phyloP scores from a whole-genome alignment of 2,888 invertebrate species.

The Tetragonisca angustula region DNA sequence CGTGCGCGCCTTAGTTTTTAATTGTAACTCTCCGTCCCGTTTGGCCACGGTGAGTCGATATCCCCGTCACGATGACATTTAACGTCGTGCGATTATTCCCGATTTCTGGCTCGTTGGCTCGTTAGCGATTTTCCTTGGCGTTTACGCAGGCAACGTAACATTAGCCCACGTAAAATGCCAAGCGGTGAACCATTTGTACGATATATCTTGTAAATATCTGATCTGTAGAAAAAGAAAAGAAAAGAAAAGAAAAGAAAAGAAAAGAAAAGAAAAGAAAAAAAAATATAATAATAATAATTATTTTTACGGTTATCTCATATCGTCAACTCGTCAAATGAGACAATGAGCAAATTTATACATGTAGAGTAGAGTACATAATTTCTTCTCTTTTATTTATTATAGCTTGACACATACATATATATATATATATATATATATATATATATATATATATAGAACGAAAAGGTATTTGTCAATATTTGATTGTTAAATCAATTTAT shows the following conservation, averaged over 20 bases:
- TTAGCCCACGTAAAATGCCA: conserved; percentile 17
- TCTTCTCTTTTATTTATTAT: neutral
- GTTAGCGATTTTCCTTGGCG: conserved; percentile 2
- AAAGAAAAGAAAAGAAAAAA: too few relatives aligned
- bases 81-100: conserved; percentile 23
- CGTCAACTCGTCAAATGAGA: neutral
- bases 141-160: neutral
- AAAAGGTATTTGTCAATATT: neutral
- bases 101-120: conserved; percentile 11
- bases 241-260: neutral
- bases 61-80: conserved; percentile 16
- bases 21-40: conserved; percentile 21
- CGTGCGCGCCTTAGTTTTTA: conserved; percentile 28
- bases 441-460: too few relatives aligned
- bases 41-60: conserved; percentile 42
- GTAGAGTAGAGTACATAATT: neutral
- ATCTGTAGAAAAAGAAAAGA: neutral
- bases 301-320: neutral
- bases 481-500: neutral
- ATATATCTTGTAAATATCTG: neutral
- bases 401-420: too few relatives aligned
- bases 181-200: neutral
- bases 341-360: neutral
- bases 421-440: too few relatives aligned
- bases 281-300: too few relatives aligned